A percentile compares a stretch with the other conserved stretches of the same genome.
Evolutionary conservation across 2,888 invertebrate genomes (phyloP).

Genomic region (Rotaria sp.): DNA sequence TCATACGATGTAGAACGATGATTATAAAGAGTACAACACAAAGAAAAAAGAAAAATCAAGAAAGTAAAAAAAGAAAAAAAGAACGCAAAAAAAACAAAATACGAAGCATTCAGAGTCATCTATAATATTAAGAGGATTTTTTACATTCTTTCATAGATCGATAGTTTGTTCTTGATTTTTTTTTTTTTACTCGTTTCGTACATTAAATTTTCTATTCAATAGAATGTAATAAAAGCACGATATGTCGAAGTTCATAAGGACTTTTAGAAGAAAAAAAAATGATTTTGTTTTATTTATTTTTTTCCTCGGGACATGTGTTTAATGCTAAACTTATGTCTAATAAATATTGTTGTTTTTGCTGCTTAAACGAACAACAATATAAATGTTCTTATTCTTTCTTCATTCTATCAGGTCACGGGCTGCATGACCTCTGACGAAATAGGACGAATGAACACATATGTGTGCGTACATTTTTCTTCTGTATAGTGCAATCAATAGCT

Average conservation of each 20-base stretch:
- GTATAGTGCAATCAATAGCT: neutral
- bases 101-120: neutral
- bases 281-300: too few species aligned
- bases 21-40: neutral
- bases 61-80: too few species aligned
- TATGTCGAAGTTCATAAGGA: too few species aligned
- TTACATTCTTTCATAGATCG: neutral
- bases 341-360: neutral
- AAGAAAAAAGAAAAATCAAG: neutral
- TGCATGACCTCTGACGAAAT: neutral
- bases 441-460: conserved; percentile 3
- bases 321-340: too few species aligned
- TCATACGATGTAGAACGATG: neutral
- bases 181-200: neutral
- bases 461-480: neutral
- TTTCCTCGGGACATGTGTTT: too few species aligned
- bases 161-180: neutral
- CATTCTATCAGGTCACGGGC: neutral
- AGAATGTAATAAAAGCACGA: neutral
- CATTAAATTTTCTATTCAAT: neutral
- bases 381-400: neutral
- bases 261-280: too few species aligned
- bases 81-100: neutral
- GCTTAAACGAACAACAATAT: too few species aligned
- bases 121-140: neutral